Evolutionary conservation across 2,113 vertebrate genomes (phyloP).

Genomic region (Porphyrio hochstetteri): DNA sequence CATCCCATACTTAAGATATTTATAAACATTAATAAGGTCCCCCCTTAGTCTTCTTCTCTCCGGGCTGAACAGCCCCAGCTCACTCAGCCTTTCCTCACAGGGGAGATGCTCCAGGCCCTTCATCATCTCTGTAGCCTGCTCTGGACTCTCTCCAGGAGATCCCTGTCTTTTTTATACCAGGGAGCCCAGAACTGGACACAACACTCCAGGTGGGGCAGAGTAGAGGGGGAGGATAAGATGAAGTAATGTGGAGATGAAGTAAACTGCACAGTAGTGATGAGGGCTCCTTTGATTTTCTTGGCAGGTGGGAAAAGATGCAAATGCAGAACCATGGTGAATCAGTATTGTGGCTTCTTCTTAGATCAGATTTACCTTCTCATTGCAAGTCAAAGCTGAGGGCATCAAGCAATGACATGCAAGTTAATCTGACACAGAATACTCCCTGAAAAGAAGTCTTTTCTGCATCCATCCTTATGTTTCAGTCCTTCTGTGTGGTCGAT

Average conservation of each 20-base stretch:
- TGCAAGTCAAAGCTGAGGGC: not conserved
- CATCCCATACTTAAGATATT: too few relatives aligned
- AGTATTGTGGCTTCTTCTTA: not conserved
- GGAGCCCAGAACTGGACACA: too few relatives aligned
- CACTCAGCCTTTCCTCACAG: too few relatives aligned
- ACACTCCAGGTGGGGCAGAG: too few relatives aligned
- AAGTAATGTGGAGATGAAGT: not conserved
- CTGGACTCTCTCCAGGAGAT: too few relatives aligned
- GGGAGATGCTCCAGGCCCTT: too few relatives aligned
- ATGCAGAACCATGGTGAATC: not conserved
- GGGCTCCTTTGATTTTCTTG: not conserved
- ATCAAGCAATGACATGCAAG: not conserved
- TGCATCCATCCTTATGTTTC: not conserved
- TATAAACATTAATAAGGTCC: too few relatives aligned
- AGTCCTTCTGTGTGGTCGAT: accelerated
- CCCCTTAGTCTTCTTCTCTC: too few relatives aligned
- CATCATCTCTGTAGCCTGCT: too few relatives aligned
- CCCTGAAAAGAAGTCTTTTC: not conserved
- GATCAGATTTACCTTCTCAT: not conserved
- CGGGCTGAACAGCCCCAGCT: too few relatives aligned
- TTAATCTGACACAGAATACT: not conserved
- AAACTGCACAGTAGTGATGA: not conserved
- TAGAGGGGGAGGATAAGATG: too few relatives aligned
- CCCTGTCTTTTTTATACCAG: too few relatives aligned
- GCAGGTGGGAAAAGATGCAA: not conserved